Evolutionary conservation across 2,113 vertebrate species (phyloP).

Genomic region (Diadophis punctatus): DNA sequence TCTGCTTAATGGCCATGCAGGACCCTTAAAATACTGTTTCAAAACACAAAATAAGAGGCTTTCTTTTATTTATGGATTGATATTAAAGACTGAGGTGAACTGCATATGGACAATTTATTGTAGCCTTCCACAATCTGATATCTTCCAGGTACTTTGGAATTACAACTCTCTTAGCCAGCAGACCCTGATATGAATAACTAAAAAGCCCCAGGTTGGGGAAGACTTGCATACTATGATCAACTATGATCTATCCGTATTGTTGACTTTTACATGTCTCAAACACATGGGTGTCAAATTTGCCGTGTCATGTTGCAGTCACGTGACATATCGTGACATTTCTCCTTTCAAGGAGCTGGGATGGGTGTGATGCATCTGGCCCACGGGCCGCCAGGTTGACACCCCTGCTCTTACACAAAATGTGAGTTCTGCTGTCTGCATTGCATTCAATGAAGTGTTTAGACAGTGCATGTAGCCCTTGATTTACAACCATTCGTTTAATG

Average conservation of each 20-base stretch:
- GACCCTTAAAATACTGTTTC: not conserved
- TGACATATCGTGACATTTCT: no score
- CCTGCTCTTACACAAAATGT: not conserved
- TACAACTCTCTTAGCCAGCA: not conserved
- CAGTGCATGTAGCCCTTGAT: not conserved
- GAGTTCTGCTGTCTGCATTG: not conserved
- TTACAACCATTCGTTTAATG: not conserved
- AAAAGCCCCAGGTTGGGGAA: not conserved
- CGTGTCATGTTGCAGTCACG: no score
- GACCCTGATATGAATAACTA: not conserved
- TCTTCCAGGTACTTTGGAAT: not conserved
- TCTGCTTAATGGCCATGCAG: not conserved
- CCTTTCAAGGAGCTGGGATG: no score
- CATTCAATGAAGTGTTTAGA: not conserved
- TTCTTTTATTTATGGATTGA: constrained; percentile 25
- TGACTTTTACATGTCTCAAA: not conserved
- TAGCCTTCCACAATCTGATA: not conserved
- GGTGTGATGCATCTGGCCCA: no score
- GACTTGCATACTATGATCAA: not conserved
- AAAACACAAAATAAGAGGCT: constrained; percentile 31
- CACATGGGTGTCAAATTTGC: no score
- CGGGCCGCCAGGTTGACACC: no score
- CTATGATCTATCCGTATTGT: not conserved
- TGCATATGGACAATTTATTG: not conserved
- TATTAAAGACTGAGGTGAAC: constrained; percentile 28